A percentile compares a stretch with the other conserved stretches of the same genome.
Evolutionary conservation across 1,140 invertebrate species (phyloP).

Genomic region (Caenorhabditis briggsae): DNA sequence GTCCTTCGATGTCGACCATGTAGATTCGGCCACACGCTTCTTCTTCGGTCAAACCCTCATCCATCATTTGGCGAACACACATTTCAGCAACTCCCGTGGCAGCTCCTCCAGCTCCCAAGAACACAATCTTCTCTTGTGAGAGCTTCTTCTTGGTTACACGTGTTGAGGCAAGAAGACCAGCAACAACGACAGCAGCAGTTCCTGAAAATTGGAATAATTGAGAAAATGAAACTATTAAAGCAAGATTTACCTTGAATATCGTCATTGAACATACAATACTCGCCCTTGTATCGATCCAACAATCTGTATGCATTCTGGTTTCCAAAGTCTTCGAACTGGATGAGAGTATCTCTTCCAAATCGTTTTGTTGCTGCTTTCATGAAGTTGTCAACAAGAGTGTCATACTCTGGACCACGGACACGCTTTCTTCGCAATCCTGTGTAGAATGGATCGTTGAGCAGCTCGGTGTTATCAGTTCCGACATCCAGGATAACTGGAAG

Average conservation of each 20-base stretch:
- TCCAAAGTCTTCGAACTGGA: slow-evolving; percentile 95
- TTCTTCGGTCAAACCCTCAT: slow-evolving; percentile 73
- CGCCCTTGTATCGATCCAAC: slow-evolving; percentile 87
- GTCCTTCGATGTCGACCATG: slow-evolving; percentile 80
- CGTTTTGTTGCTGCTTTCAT: slow-evolving; percentile 89
- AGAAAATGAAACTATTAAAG: neutral
- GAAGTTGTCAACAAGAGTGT: slow-evolving; percentile 96
- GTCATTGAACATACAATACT: slow-evolving; percentile 95
- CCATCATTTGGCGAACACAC: slow-evolving; percentile 86
- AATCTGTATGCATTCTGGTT: slow-evolving; percentile 92
- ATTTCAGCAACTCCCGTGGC: slow-evolving; percentile 85
- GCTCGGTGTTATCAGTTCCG: slow-evolving; percentile 89
- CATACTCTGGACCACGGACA: slow-evolving; percentile 89
- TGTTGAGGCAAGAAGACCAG: slow-evolving; percentile 87
- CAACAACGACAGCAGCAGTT: slow-evolving; percentile 91
- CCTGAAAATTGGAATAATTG: slow-evolving; percentile 79
- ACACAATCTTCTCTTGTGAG: slow-evolving; percentile 87
- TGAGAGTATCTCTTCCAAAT: slow-evolving; percentile 79
- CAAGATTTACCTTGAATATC: slow-evolving; percentile 85
- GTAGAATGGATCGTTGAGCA: slow-evolving; percentile 93
- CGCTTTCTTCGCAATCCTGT: slow-evolving; percentile 91
- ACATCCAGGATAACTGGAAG: slow-evolving; percentile 92
- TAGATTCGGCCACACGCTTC: slow-evolving; percentile 88
- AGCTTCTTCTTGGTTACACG: slow-evolving; percentile 86
- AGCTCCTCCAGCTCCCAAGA: slow-evolving; percentile 88